These are phyloP conservation scores for Lathronympha strigana DNA, from an alignment of 2,888 invertebrate genomes.

Conservation along the genomic window DNA sequence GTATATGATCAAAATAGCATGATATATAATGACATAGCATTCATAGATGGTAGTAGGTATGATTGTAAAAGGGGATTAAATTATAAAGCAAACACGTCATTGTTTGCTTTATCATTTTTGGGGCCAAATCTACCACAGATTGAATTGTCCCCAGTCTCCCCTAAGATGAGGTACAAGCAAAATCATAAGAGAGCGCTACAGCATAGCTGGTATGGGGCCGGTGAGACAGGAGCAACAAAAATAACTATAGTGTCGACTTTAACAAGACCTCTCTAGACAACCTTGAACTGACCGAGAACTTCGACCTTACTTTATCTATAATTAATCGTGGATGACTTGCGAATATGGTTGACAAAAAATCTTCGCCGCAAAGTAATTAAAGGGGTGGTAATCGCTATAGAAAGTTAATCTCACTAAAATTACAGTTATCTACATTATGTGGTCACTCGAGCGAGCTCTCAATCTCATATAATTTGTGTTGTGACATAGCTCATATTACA, in stretches of 20 bases:
- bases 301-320: constrained; percentile 14
- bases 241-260: constrained; percentile 59
- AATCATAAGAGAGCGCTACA: constrained; percentile 51
- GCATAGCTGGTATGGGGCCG: constrained; percentile 69
- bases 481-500: not conserved
- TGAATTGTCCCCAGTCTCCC: not conserved
- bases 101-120: not conserved
- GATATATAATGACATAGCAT: constrained; percentile 23
- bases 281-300: constrained; percentile 23
- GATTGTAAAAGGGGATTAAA: constrained; percentile 4
- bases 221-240: constrained; percentile 78
- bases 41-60: constrained; percentile 16
- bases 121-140: not conserved
- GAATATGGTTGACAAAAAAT: constrained; percentile 1
- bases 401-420: too few relatives aligned
- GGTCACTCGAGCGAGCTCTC: not conserved
- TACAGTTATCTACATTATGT: too few relatives aligned
- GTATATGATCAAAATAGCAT: constrained; percentile 27
- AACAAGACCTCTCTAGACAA: constrained; percentile 55
- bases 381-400: not conserved
- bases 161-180: constrained; percentile 43
- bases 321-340: constrained; percentile 26
- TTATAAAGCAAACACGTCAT: not conserved
- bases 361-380: not conserved
- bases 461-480: too few relatives aligned